Evolutionary conservation across 2,888 invertebrate species (phyloP), one percentile per base, ranked within the genome.

Genomic region (Branchellion lobata): DNA sequence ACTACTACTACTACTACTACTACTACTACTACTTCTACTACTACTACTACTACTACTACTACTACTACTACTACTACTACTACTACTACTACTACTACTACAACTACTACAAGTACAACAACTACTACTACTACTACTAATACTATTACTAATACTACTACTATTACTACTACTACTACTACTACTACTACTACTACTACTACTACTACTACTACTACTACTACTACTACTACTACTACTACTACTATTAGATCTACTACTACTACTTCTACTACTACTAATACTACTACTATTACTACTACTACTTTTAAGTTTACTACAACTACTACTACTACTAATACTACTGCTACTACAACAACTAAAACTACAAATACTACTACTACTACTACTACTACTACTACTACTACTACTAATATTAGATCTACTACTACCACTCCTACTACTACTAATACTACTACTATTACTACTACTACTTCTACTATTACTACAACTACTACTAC

Each of bases 401-500:
- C 51, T 51, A 21, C 51, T 78, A 65, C 78, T 78, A 65, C 78
- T 78, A 65, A 57, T 78, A 24, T 53, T 78, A 65, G 65, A 69
- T 27, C 68, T 78, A 31, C 69, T 78, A 36, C 69, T 78, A 61
- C 34, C 69, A 68, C 78, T 69, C 3, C 36, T 78, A 68, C 36
- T 78, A 24, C 34, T 69, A 0, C 34, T 78, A 29, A 21, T 78
- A 36, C 78, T 78, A n/a, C 36, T 78, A 34, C 34, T 69, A 34
- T 69, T 78, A 69, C 34, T 78, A 33, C 34, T 78, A 5, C 78
- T 78, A 31, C 61, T 78, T 33, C 69, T 33, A 34, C 78, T 69
- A 69, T 36, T 78, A 34, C 65, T 78, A 68, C 47, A 75, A 47
- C 36, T 53, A 73, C 29, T 31, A 24, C 47, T 72, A 53, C 73